Base-by-base conservation (phyloP, 1,140 invertebrate species). In the Pogonomyrmex californicus region DNA sequence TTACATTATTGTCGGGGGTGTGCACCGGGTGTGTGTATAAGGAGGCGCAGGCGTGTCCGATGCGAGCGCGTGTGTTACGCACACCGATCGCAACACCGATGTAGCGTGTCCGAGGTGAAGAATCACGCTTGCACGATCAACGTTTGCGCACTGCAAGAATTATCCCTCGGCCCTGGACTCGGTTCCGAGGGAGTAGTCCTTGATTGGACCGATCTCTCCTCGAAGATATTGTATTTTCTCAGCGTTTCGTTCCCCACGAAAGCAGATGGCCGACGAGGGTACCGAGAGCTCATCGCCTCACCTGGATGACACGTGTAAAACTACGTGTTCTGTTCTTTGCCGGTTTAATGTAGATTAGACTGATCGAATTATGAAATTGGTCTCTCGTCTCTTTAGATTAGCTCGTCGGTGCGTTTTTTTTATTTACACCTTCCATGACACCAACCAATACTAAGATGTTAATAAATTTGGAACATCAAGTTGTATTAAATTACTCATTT, bases 1-100 rank as follows among this genome's bases (percentile, higher is more conserved):
- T 95, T 93, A 95, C 94, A 95, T 94, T 95, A 95, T 94, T 94
- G 93, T 93, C 92, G 88, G 86, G 76, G 87, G 88, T 86, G 86
- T 86, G 66, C 60, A 47, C 49, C n/a, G 54, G 83, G 62, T 70
- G 33, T 49, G 36, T 41, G 38, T 49, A 76, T 77, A 82, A 66
- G 56, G 73, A 78, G 79, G 33, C 44, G 41, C 76, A 60, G 41
- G 66, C 78, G 68, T 41, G 60, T 47, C 51, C 70, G 33, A 49
- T 23, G 70, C 70, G 79, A 54, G 54, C 38, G 68, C 89, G 49
- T 58, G 82, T 65, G 70, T 70, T 86, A 87, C 75, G 88, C 86
- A 87, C 70, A 56, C 58, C 60, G 73, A 58, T 9, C 36, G 81
- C 62, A 88, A 90, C 86, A 82, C 75, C 86, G 82, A 68, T 90